Percentiles rank a stretch among this genome's conserved stretches.
These are phyloP conservation scores for Biston stratarius DNA, from an alignment of 2,888 invertebrate genomes.

Conservation along the genomic window DNA sequence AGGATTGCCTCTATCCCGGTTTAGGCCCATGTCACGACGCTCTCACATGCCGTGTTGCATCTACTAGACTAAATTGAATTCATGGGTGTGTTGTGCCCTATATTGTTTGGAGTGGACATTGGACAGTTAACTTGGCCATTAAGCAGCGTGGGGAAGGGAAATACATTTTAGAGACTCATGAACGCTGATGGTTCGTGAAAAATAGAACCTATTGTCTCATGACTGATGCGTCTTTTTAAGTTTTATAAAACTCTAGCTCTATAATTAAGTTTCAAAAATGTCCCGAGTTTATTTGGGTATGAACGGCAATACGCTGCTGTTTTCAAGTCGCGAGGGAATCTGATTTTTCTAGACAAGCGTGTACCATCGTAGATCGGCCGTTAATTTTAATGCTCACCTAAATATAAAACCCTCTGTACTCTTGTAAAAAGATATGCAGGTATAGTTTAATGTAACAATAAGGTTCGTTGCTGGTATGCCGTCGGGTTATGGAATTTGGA, in stretches of 20 bases:
- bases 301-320: too few relatives aligned
- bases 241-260: too few relatives aligned
- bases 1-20: slow-evolving; percentile 51
- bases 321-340: too few relatives aligned
- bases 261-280: too few relatives aligned
- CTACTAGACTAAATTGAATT: slow-evolving; percentile 13
- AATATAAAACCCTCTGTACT: not conserved
- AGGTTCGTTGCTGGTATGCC: slow-evolving; percentile 17
- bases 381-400: too few relatives aligned
- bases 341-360: too few relatives aligned
- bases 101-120: not conserved
- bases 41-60: slow-evolving; percentile 59
- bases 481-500: slow-evolving; percentile 21
- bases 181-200: too few relatives aligned
- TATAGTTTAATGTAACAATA: slow-evolving; percentile 11
- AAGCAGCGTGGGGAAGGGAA: not conserved
- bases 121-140: not conserved
- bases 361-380: too few relatives aligned
- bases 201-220: too few relatives aligned
- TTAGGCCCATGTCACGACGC: slow-evolving; percentile 52
- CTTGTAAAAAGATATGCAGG: not conserved
- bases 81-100: slow-evolving; percentile 23
- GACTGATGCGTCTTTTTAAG: too few relatives aligned
- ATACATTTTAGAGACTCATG: too few relatives aligned
- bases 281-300: too few relatives aligned